Base-by-base conservation (phyloP, 2,113 vertebrate genomes). In the Taxidea taxus region DNA sequence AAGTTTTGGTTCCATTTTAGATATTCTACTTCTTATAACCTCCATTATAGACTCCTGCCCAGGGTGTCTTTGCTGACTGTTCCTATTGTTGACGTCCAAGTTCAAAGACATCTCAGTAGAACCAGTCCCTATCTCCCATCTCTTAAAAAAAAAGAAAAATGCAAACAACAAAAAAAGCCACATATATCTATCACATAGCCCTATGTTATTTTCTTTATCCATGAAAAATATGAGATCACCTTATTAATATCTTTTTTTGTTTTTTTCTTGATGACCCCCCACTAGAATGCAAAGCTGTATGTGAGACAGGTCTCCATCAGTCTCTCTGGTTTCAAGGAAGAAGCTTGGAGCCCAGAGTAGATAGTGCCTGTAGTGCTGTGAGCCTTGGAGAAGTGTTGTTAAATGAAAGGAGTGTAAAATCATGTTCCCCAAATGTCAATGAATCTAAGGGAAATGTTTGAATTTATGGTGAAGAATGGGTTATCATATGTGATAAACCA, bases 401-500 rank as follows among this genome's bases (percentile, higher is more conserved):
- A 58, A 90, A 7, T 34, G 78, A 89, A 78, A 12, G 25, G 37
- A 83, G 7, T 56, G 9, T 75, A 90, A 87, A 87, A 75, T 86
- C 21, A 72, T 1, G 4, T 13, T 37, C 60, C 20, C 84, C 31
- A 93, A 77, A 72, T 49, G 56, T 3, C 66, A 77, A 0, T 54
- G 81, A 34, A n/a, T 54, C 64, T 77, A 75, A 92, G 91, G 51
- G 25, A 11, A 91, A 54, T 80, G 66, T 90, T 96, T 37, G 44
- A 42, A 64, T 87, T 87, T 94, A 87, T 87, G 10, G 47, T 66
- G 3, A 83, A 80, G 72, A 34, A 21, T 90, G 39, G 6, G 42
- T 97, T 96, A 95, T 87, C 86, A 0, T n/a, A 93, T 37, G 75
- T 37, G 14, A 89, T 78, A 88, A 74, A 56, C 77, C 70, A 58